phyloP scores from a whole-genome alignment of 2,888 invertebrate species.

The Coenonympha glycerion region DNA sequence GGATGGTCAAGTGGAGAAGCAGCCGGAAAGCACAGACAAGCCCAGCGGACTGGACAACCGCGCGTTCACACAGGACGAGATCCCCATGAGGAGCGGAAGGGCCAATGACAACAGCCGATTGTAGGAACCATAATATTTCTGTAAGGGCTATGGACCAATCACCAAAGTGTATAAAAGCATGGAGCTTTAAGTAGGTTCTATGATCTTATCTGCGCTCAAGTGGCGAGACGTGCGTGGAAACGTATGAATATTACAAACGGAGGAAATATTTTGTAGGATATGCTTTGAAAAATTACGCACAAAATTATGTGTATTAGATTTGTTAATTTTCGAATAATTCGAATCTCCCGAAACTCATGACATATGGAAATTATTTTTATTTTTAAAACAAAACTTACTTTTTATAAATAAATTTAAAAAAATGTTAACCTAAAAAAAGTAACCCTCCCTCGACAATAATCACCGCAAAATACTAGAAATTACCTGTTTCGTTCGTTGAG shows the following conservation, averaged over 20 bases:
- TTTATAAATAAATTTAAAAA: no score
- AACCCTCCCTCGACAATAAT: no score
- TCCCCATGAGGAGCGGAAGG: constrained; percentile 9
- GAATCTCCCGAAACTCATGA: no score
- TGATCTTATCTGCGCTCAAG: no score
- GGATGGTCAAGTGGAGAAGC: constrained; percentile 70
- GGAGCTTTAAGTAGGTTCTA: background rate
- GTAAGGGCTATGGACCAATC: constrained; percentile 4
- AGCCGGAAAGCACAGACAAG: constrained; percentile 5
- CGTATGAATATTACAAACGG: background rate
- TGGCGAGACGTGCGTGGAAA: background rate
- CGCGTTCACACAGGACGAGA: constrained; percentile 21
- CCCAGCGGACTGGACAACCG: constrained; percentile 20
- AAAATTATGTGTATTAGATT: no score
- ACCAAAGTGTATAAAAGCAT: background rate
- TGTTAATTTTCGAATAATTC: no score
- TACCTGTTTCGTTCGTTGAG: constrained; percentile 7
- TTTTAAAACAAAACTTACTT: no score
- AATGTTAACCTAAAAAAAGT: no score
- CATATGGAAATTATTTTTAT: no score
- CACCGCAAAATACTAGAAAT: no score
- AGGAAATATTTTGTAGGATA: no score
- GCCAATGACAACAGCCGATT: constrained; percentile 26
- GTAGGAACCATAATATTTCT: constrained; percentile 7
- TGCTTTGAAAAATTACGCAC: no score